Conservation (phyloP, 2,888 invertebrate genomes). For the Hedya salicella region DNA sequence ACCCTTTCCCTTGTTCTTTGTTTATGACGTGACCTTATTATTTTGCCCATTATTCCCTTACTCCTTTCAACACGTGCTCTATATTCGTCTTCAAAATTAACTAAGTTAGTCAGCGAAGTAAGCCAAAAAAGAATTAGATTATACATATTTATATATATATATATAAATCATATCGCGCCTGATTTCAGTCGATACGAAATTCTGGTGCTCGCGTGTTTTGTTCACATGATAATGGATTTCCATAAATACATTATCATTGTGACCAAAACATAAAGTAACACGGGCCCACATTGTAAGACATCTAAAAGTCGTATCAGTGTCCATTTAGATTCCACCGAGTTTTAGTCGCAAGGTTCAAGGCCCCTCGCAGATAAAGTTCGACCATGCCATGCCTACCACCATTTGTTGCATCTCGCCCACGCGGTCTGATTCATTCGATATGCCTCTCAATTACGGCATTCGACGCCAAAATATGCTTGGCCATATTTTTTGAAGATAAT, state of each 20-base stretch:
- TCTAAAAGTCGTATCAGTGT: constrained; percentile 41
- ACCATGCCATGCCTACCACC: constrained; percentile 62
- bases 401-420: constrained; percentile 77
- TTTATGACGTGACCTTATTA: constrained; percentile 12
- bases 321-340: constrained; percentile 44
- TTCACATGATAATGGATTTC: not conserved
- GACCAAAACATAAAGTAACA: constrained; percentile 14
- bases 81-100: not conserved
- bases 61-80: not conserved
- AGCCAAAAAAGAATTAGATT: not conserved
- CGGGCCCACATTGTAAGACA: constrained; percentile 57
- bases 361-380: constrained; percentile 43
- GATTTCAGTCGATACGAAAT: too few relatives aligned
- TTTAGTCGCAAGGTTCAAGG: constrained; percentile 61
- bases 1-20: constrained; percentile 21
- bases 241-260: not conserved
- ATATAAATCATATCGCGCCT: not conserved
- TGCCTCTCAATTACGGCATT: constrained; percentile 62
- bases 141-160: not conserved
- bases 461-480: constrained; percentile 62
- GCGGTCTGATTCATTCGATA: constrained; percentile 69
- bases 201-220: too few relatives aligned
- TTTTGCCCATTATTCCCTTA: not conserved
- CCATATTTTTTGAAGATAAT: constrained; percentile 32
- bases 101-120: not conserved